These are phyloP conservation scores for Enteromius afrohamiltoni DNA, from an alignment of 2,797 vertebrate genomes.

Conservation along the genomic window DNA sequence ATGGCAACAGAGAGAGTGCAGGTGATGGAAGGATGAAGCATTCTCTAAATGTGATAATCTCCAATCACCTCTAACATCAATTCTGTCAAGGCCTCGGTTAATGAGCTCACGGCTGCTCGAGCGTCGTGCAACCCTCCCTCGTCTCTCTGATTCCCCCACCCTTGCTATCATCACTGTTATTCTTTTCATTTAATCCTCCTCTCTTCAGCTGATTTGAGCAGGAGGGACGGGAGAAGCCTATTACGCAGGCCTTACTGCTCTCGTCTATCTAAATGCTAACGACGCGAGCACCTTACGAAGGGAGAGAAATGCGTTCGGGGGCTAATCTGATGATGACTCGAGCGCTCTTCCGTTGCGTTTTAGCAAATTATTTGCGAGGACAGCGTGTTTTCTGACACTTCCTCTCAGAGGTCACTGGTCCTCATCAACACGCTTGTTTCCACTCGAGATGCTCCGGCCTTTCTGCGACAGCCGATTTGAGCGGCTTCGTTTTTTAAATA, in stretches of 20 bases:
- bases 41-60: constrained; percentile 97
- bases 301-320: constrained; percentile 69
- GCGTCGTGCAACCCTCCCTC: constrained; percentile 76
- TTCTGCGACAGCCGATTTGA: constrained; percentile 35
- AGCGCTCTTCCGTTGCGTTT: constrained; percentile 64
- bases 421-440: constrained; percentile 72
- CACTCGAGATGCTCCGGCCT: constrained; percentile 63
- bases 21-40: constrained; percentile 77
- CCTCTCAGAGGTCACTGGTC: constrained; percentile 72
- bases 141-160: constrained; percentile 46
- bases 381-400: constrained; percentile 68
- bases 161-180: constrained; percentile 80
- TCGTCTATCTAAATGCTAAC: constrained; percentile 99
- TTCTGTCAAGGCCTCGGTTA: constrained; percentile 90
- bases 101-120: constrained; percentile 92
- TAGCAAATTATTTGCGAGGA: constrained; percentile 59
- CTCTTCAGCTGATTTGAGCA: constrained; percentile 85
- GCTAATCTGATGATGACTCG: constrained; percentile 84
- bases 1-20: constrained; percentile 72
- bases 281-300: constrained; percentile 72
- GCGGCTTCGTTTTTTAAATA: constrained; percentile 48
- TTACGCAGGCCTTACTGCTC: constrained; percentile 85
- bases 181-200: constrained; percentile 89
- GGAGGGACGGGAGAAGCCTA: constrained; percentile 85
- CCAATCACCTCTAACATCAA: constrained; percentile 94